phyloP scores from a whole-genome alignment of 1,140 invertebrate species.

The Lordiphosa mommai region DNA sequence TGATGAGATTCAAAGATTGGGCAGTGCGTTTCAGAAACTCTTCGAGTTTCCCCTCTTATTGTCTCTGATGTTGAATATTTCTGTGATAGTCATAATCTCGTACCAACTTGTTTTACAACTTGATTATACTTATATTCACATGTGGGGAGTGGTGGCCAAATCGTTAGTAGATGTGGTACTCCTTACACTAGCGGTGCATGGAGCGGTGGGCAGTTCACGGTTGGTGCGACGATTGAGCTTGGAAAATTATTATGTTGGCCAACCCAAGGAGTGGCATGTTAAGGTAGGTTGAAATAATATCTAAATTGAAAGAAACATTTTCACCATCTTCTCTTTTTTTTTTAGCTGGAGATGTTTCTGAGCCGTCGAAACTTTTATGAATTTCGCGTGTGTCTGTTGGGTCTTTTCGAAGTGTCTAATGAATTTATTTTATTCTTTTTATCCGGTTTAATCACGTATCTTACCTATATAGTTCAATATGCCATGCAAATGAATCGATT shows the following conservation, averaged over 20 bases:
- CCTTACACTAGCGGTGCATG: conserved; percentile 27
- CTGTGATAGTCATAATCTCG: conserved; percentile 1
- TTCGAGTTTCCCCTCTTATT: conserved; percentile 24
- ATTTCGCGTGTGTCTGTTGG: conserved; percentile 39
- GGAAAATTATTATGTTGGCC: conserved; percentile 25
- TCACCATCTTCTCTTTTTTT: background rate
- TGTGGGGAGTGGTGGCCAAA: background rate
- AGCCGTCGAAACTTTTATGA: conserved; percentile 27
- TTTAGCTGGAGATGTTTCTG: conserved; percentile 41
- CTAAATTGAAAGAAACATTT: background rate
- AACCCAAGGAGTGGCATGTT: conserved; percentile 24
- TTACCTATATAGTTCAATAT: conserved; percentile 44
- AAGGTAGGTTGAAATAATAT: conserved; percentile 7
- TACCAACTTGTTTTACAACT: background rate
- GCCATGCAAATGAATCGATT: conserved; percentile 2
- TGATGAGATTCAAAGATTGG: conserved; percentile 22
- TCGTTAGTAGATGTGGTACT: conserved; percentile 35
- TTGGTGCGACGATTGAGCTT: conserved; percentile 27
- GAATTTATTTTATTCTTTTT: conserved; percentile 39
- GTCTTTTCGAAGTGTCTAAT: conserved; percentile 48
- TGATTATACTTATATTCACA: fast-evolving
- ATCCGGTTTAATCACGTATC: conserved; percentile 37
- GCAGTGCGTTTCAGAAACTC: conserved; percentile 13
- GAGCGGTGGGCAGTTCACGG: conserved; percentile 11
- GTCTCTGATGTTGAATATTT: conserved; percentile 5